phyloP scores from a whole-genome alignment of 1,140 invertebrate species.

The Brachionus rotundiformis region DNA sequence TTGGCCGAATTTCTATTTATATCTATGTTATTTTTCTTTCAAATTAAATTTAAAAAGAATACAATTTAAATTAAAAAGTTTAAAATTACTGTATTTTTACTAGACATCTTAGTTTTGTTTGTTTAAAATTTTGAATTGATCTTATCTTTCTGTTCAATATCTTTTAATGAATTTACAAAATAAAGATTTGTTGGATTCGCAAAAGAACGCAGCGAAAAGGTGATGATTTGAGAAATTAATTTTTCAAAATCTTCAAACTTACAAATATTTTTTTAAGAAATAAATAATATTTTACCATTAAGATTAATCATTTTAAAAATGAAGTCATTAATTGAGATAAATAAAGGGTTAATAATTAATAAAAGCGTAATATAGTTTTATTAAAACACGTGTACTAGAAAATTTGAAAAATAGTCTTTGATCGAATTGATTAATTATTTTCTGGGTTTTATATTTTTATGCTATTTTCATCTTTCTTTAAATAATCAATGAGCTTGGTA shows the following conservation, averaged over 20 bases:
- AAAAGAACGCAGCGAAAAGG: not conserved
- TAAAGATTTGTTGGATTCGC: not conserved
- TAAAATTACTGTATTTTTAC: slow-evolving; percentile 20
- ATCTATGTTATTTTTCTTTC: slow-evolving; percentile 9
- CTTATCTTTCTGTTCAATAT: not conserved
- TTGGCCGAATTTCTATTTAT: slow-evolving; percentile 25
- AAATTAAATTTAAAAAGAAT: not conserved
- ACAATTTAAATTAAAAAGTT: not conserved
- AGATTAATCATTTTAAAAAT: not conserved
- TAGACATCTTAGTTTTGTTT: slow-evolving; percentile 8
- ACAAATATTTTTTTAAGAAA: not conserved
- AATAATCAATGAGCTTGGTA: no score
- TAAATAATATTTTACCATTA: not conserved
- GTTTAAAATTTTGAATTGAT: not conserved
- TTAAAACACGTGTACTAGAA: no score
- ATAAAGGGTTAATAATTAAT: not conserved
- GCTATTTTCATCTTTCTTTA: no score
- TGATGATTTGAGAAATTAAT: not conserved
- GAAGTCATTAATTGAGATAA: not conserved
- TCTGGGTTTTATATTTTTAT: no score
- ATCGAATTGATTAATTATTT: no score
- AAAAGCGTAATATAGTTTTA: no score
- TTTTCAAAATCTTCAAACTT: not conserved
- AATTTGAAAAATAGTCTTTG: no score
- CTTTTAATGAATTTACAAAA: no score